Evolutionary conservation across 2,797 vertebrate species (phyloP).

Genomic region (Dallia pectoralis): DNA sequence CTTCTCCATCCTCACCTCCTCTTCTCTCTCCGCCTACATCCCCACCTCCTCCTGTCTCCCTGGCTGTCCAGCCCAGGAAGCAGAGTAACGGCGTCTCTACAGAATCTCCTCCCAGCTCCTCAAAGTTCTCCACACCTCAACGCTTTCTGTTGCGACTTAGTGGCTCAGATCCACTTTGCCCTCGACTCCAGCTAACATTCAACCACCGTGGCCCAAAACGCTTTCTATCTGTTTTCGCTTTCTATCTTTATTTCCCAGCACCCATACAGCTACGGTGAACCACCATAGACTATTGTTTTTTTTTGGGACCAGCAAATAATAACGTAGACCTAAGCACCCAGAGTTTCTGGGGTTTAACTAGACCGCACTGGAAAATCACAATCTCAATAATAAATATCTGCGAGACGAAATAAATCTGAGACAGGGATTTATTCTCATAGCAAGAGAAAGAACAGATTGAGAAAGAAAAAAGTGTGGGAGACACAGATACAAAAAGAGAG

Average conservation of each 20-base stretch:
- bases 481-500: too few species aligned
- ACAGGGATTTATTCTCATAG: too few species aligned
- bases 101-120: constrained; percentile 88
- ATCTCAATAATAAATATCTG: too few species aligned
- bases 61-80: constrained; percentile 53
- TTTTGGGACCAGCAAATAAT: too few species aligned
- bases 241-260: too few species aligned
- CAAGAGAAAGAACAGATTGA: too few species aligned
- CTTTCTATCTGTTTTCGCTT: too few species aligned
- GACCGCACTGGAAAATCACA: too few species aligned
- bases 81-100: constrained; percentile 77
- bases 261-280: too few species aligned
- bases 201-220: constrained; percentile 72
- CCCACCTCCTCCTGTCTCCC: neutral
- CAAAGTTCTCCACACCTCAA: constrained; percentile 89
- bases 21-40: neutral
- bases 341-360: constrained; percentile 46
- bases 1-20: neutral
- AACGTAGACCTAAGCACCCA: constrained; percentile 81
- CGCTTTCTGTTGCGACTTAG: constrained; percentile 92
- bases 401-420: too few species aligned
- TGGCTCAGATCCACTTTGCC: constrained; percentile 94
- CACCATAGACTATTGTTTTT: too few species aligned
- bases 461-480: too few species aligned
- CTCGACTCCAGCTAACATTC: constrained; percentile 88